Evolutionary conservation across 2,888 invertebrate species (phyloP).

Genomic region (Polydrusus tereticollis): DNA sequence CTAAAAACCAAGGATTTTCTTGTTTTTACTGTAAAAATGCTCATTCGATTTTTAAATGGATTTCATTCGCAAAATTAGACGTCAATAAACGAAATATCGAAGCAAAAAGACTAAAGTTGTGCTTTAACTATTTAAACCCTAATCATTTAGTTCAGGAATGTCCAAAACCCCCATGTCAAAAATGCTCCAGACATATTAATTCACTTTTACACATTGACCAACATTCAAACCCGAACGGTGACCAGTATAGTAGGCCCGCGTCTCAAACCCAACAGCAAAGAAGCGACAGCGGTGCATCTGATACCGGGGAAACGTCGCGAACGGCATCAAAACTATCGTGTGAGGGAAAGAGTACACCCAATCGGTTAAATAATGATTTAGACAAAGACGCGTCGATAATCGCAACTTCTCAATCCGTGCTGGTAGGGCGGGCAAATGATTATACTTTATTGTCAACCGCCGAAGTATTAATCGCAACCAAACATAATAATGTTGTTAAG

Average conservation of each 20-base stretch:
- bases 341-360: background rate
- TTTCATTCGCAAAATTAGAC: conserved; percentile 10
- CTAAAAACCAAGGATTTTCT: too few relatives aligned
- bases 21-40: conserved; percentile 36
- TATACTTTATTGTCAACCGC: background rate
- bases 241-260: background rate
- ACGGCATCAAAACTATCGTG: too few relatives aligned
- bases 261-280: background rate
- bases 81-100: conserved; percentile 15
- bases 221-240: background rate
- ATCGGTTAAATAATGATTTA: background rate
- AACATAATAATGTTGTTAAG: background rate
- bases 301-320: background rate
- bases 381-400: background rate
- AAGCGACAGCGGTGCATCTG: background rate
- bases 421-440: background rate
- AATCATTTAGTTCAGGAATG: conserved; percentile 23
- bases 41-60: conserved; percentile 39
- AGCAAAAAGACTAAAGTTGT: conserved; percentile 25
- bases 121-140: conserved; percentile 36
- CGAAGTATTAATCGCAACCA: background rate
- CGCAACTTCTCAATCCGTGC: background rate
- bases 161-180: conserved; percentile 28
- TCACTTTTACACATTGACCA: background rate
- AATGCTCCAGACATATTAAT: conserved; percentile 41